Percentiles rank a stretch among this genome's conserved stretches.
phyloP scores from a whole-genome alignment of 2,797 vertebrate genomes.

The Momotus momota region DNA sequence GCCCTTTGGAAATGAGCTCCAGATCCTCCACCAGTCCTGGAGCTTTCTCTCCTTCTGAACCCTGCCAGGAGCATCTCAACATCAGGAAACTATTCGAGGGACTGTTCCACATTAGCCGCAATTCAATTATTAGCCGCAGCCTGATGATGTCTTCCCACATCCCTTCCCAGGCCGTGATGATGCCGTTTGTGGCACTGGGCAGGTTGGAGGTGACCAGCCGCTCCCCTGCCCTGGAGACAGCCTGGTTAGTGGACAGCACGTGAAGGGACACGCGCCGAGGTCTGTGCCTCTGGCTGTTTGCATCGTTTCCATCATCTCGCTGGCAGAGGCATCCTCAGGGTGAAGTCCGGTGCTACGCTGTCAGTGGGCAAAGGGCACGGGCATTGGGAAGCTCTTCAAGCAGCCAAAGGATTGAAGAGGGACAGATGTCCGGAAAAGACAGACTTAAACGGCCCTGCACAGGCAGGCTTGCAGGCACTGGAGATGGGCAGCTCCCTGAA shows the following conservation, averaged over 20 bases:
- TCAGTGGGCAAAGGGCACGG: neutral
- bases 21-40: neutral
- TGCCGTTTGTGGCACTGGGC: fast-evolving
- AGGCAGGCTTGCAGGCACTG: neutral
- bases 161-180: fast-evolving
- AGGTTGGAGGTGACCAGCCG: neutral
- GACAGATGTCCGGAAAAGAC: neutral
- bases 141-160: neutral
- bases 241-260: neutral
- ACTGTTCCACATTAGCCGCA: slow-evolving; percentile 19
- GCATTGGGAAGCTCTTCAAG: neutral
- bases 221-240: neutral
- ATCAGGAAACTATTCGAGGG: slow-evolving; percentile 31
- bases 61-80: slow-evolving; percentile 16
- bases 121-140: neutral
- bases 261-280: neutral
- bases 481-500: neutral
- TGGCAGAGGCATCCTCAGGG: neutral
- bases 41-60: slow-evolving; percentile 20
- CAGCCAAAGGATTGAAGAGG: neutral
- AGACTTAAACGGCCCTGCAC: neutral
- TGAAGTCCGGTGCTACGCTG: slow-evolving; percentile 23
- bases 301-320: neutral
- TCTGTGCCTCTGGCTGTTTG: neutral
- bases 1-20: slow-evolving; percentile 17